Conservation (phyloP, 2,113 vertebrate genomes). For the Leucosticte australis region DNA sequence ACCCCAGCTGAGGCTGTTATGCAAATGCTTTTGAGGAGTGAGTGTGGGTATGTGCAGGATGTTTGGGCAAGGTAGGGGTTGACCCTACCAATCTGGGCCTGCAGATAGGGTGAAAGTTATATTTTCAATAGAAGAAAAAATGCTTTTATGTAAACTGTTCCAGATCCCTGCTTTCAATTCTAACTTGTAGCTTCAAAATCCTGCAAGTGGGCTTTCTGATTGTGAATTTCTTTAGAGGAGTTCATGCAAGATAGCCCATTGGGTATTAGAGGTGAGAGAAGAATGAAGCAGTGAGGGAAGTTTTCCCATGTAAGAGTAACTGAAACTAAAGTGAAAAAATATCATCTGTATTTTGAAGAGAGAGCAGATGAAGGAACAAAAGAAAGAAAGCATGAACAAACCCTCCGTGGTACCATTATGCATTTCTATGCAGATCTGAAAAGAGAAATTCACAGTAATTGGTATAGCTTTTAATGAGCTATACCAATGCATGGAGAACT, state of each 20-base stretch:
- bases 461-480: not conserved
- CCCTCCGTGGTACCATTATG: not conserved
- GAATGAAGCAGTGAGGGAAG: not conserved
- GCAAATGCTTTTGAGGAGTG: not conserved
- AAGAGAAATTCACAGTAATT: slow-evolving; percentile 10
- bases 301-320: slow-evolving; percentile 9
- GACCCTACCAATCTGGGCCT: not conserved
- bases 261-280: not conserved
- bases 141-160: not conserved
- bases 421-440: slow-evolving; percentile 26
- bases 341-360: slow-evolving; percentile 27
- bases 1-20: not conserved
- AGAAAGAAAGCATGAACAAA: not conserved
- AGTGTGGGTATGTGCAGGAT: not conserved
- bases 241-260: not conserved
- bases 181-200: not conserved
- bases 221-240: not conserved
- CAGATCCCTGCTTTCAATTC: not conserved
- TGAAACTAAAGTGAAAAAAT: not conserved
- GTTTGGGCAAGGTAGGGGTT: rapidly evolving
- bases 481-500: not conserved
- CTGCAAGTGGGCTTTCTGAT: not conserved
- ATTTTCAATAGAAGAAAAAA: not conserved
- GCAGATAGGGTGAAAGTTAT: not conserved
- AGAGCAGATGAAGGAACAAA: not conserved